Percentiles rank a stretch among this genome's conserved stretches.
phyloP scores from a whole-genome alignment of 2,888 invertebrate genomes.

The Pollenia griseotomentosa region DNA sequence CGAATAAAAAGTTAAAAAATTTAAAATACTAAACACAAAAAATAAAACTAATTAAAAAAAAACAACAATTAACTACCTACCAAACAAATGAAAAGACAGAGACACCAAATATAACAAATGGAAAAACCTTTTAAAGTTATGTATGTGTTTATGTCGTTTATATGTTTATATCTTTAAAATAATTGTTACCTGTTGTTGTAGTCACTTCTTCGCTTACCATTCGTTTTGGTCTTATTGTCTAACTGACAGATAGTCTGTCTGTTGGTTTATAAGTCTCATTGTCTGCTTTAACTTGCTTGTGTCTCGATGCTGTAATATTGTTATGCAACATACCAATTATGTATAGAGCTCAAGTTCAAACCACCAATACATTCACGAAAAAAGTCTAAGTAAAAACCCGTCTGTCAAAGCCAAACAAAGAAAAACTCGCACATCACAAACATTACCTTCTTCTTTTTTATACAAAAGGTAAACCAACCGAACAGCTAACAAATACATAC shows the following conservation, averaged over 20 bases:
- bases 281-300: conserved; percentile 46
- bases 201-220: conserved; percentile 62
- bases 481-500: conserved; percentile 4
- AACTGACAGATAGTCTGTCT: conserved; percentile 23
- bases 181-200: conserved; percentile 40
- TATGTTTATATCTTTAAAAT: background rate
- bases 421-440: conserved; percentile 61
- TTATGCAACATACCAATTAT: conserved; percentile 81
- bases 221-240: conserved; percentile 45
- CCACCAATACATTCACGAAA: conserved; percentile 72
- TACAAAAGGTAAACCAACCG: conserved; percentile 58
- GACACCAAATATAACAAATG: background rate
- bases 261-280: conserved; percentile 25
- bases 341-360: conserved; percentile 78
- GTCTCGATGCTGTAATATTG: conserved; percentile 81
- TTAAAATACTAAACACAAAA: background rate
- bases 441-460: conserved; percentile 45
- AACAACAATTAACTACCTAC: background rate
- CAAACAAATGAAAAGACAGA: background rate
- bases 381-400: conserved; percentile 72
- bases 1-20: background rate
- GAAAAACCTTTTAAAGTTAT: conserved; percentile 16
- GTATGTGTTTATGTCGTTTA: background rate
- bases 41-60: background rate
- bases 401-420: conserved; percentile 57